phyloP scores from a whole-genome alignment of 2,888 invertebrate genomes.

The Morpho deidamia region DNA sequence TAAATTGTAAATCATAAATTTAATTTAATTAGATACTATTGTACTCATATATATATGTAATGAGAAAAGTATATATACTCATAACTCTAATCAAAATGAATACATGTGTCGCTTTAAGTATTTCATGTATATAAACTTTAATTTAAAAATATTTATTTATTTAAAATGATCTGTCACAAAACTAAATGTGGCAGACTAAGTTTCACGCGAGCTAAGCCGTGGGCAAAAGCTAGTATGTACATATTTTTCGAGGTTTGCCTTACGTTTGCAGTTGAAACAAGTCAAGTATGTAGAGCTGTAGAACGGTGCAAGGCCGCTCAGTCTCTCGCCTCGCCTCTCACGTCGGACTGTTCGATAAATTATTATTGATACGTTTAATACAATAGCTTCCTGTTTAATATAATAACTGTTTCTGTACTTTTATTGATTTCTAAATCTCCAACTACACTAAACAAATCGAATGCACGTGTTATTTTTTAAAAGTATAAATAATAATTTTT shows the following conservation, averaged over 20 bases:
- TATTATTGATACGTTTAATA: conserved; percentile 7
- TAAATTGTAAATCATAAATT: too few species aligned
- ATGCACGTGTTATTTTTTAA: background rate
- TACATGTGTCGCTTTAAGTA: too few species aligned
- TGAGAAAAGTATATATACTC: too few species aligned
- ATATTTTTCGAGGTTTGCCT: conserved; percentile 12
- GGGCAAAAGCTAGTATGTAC: background rate
- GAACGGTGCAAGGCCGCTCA: conserved; percentile 17
- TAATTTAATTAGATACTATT: too few species aligned
- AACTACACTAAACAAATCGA: background rate
- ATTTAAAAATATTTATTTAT: too few species aligned
- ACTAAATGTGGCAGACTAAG: too few species aligned
- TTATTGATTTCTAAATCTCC: background rate
- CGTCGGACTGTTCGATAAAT: conserved; percentile 7
- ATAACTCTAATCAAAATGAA: too few species aligned
- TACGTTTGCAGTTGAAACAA: conserved; percentile 9
- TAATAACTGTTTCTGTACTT: background rate
- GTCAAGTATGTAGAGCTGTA: conserved; percentile 18
- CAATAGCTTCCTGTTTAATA: conserved; percentile 11
- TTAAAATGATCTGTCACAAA: too few species aligned
- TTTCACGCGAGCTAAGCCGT: too few species aligned
- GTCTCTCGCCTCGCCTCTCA: conserved; percentile 17
- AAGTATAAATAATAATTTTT: background rate
- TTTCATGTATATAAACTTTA: too few species aligned
- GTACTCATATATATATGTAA: too few species aligned